Conservation (phyloP, 1,140 invertebrate genomes). For the Planococcus citri region DNA sequence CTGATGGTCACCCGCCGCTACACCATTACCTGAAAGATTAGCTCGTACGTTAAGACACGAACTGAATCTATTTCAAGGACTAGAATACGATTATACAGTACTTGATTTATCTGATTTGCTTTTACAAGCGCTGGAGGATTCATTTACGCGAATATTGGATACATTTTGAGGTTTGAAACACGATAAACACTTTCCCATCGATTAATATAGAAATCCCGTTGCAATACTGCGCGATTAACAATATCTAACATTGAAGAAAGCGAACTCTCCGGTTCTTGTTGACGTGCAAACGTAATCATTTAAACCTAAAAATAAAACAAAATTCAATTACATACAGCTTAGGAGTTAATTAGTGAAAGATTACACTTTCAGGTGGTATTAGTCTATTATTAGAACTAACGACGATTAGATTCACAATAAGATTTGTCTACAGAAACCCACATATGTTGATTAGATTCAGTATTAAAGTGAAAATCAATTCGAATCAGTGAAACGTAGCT, state of each 20-base stretch:
- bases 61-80: conserved; percentile 5
- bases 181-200: conserved; percentile 23
- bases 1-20: not conserved
- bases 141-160: not conserved
- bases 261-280: not conserved
- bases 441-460: too few species aligned
- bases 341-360: too few species aligned
- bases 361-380: too few species aligned
- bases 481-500: too few species aligned
- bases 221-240: not conserved
- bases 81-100: not conserved
- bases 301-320: too few species aligned
- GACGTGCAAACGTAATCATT: too few species aligned
- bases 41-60: not conserved
- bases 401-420: too few species aligned
- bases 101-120: conserved; percentile 5
- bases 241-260: not conserved
- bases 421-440: too few species aligned
- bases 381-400: too few species aligned
- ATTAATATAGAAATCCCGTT: not conserved
- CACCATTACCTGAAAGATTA: not conserved
- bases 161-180: conserved; percentile 20
- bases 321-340: too few species aligned
- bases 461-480: too few species aligned
- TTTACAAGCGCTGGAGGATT: not conserved